A percentile compares a stretch with the other conserved stretches of the same genome.
Conservation (phyloP, 1,140 invertebrate species). For the Leptopilina boulardi region DNA sequence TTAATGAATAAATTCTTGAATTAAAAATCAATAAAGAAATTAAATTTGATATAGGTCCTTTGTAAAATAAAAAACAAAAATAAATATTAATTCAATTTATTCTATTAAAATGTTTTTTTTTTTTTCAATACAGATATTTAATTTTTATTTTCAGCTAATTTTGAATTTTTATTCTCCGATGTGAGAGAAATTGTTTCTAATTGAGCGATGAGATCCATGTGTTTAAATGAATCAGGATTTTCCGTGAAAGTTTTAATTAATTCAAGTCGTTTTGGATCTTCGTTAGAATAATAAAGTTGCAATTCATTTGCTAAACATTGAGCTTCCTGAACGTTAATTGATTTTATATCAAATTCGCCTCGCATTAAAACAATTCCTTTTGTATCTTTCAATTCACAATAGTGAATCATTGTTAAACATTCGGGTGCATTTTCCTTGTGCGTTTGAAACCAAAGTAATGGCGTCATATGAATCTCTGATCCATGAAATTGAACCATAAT, state of each 20-base stretch:
- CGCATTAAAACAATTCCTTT: constrained; percentile 91
- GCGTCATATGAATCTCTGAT: constrained; percentile 90
- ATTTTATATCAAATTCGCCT: constrained; percentile 91
- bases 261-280: constrained; percentile 79
- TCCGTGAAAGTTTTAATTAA: constrained; percentile 85
- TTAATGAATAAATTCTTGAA: not conserved
- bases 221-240: constrained; percentile 86
- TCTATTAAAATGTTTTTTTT: not conserved
- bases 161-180: constrained; percentile 13
- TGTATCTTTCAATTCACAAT: constrained; percentile 84
- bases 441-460: constrained; percentile 90
- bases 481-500: constrained; percentile 86
- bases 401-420: constrained; percentile 90
- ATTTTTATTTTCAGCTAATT: constrained; percentile 33
- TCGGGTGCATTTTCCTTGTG: constrained; percentile 95
- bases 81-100: constrained; percentile 2
- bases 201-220: constrained; percentile 88
- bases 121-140: not conserved
- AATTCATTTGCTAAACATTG: constrained; percentile 91
- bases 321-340: constrained; percentile 85
- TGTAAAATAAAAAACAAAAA: constrained; percentile 1
- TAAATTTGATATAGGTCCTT: constrained; percentile 7
- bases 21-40: not conserved
- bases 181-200: constrained; percentile 83
- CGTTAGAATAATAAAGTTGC: constrained; percentile 88